Evolutionary conservation across 2,113 vertebrate species (phyloP), one percentile per base, ranked within the genome.

Genomic region (Proteles cristata): DNA sequence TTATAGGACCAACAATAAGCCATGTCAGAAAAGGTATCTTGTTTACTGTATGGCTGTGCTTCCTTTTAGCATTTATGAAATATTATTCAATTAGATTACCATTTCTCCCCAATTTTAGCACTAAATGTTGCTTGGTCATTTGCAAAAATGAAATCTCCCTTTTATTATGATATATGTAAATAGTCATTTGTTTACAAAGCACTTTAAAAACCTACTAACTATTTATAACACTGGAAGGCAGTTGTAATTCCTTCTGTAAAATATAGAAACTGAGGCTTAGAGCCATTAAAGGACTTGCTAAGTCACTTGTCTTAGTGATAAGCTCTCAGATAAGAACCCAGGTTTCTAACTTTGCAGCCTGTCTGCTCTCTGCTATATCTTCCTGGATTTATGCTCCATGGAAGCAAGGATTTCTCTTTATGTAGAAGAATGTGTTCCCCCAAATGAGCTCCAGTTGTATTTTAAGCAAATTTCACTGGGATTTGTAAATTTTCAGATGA

Each of bases 91-190:
- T 82, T 63, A 88, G 35, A 65, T 66, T 25, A 25, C 50, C 43
- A 55, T 55, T 39, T 11, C 28, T 63, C 19, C 63, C n/a, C 83
- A 79, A 58, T 43, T 90, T 90, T 43, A 74, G 35, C 48, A 35
- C 23, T 35, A 76, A 82, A 33, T 93, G 33, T 71, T 84, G 33
- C 76, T 77, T 68, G 39, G 14, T 68, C 45, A 79, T 94, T 88
- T 94, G 50, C 25, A 87, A 79, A 92, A 55, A 45, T 69, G 50
- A 77, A 92, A 11, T 88, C 31, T 82, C 3, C 35, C 50, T 77
- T 93, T 77, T 83, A 94, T 68, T 21, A 10, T 83, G 39, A 63
- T 92, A 71, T 45, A 82, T 61, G 50, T 61, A 48, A 90, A 31
- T 73, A 63, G 39, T 69, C 50, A 71, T 45, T 65, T 89, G n/a